Evolutionary conservation across 1,140 invertebrate species (phyloP).

Genomic region (Macrocentrus cingulum): DNA sequence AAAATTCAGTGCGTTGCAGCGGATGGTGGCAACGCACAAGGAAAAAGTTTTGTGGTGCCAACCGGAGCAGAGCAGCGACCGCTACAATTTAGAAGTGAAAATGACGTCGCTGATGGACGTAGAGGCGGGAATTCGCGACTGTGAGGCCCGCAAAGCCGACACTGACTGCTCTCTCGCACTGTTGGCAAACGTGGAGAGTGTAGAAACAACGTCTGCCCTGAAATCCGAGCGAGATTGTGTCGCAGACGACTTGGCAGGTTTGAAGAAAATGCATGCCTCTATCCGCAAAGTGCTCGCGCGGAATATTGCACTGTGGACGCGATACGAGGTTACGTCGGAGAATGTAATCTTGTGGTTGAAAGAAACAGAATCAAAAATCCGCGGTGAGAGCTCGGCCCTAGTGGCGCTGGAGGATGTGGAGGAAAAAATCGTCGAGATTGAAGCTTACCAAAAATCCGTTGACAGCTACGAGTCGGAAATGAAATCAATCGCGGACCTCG

Average conservation of each 20-base stretch:
- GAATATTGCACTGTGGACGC: constrained; percentile 76
- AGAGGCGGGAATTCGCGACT: constrained; percentile 71
- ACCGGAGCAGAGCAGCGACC: constrained; percentile 82
- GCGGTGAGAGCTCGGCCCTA: constrained; percentile 71
- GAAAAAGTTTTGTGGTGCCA: constrained; percentile 93
- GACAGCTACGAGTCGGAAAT: constrained; percentile 68
- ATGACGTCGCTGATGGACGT: constrained; percentile 79
- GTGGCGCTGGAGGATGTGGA: constrained; percentile 71
- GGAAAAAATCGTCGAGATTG: constrained; percentile 71
- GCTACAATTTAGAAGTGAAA: constrained; percentile 92
- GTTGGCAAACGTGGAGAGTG: constrained; percentile 68
- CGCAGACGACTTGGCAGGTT: constrained; percentile 67
- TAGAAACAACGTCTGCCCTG: constrained; percentile 67
- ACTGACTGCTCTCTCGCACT: constrained; percentile 69
- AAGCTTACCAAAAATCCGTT: constrained; percentile 66
- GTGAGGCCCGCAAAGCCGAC: constrained; percentile 66
- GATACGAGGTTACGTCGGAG: constrained; percentile 78
- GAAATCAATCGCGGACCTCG: constrained; percentile 66
- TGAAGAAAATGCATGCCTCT: constrained; percentile 67
- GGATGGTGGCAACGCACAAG: constrained; percentile 75
- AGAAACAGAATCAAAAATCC: constrained; percentile 78
- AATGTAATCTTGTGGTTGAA: constrained; percentile 82
- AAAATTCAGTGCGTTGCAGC: constrained; percentile 77
- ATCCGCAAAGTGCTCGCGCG: constrained; percentile 72
- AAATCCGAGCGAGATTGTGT: constrained; percentile 67